Percentiles rank a stretch among this genome's conserved stretches.
These are phyloP conservation scores for Ochotona princeps DNA, from an alignment of 2,113 vertebrate species.

Conservation along the genomic window DNA sequence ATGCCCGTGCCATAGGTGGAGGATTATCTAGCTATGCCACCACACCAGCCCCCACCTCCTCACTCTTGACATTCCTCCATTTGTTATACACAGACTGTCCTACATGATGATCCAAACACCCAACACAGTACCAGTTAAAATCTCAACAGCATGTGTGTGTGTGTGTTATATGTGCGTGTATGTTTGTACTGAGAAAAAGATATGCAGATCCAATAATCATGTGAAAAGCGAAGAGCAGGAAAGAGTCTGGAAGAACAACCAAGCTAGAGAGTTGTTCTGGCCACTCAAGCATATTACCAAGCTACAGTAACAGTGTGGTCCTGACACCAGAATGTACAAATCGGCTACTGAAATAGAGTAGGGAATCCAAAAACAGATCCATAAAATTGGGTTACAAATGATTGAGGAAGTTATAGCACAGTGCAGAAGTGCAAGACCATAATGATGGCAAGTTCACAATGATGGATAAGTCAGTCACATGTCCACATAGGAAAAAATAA, in stretches of 20 bases:
- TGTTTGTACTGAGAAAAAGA: neutral
- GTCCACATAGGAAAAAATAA: neutral
- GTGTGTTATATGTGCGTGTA: neutral
- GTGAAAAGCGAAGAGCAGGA: neutral
- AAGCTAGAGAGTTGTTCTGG: neutral
- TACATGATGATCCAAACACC: neutral
- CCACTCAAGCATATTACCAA: neutral
- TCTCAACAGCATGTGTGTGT: neutral
- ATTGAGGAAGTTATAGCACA: neutral
- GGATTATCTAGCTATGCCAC: too few species aligned
- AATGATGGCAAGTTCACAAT: neutral
- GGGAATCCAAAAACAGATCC: neutral
- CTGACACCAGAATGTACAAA: neutral
- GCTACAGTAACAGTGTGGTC: neutral
- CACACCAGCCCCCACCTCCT: too few species aligned
- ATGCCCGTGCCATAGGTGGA: too few species aligned
- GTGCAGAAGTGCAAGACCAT: neutral
- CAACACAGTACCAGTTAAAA: neutral
- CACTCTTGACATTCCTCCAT: too few species aligned
- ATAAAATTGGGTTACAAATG: neutral
- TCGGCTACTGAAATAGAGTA: neutral
- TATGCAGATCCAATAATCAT: neutral
- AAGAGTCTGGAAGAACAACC: neutral
- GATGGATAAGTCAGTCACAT: neutral
- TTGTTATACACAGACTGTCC: neutral